phyloP scores from a whole-genome alignment of 2,797 vertebrate species.

The Florisuga fusca region DNA sequence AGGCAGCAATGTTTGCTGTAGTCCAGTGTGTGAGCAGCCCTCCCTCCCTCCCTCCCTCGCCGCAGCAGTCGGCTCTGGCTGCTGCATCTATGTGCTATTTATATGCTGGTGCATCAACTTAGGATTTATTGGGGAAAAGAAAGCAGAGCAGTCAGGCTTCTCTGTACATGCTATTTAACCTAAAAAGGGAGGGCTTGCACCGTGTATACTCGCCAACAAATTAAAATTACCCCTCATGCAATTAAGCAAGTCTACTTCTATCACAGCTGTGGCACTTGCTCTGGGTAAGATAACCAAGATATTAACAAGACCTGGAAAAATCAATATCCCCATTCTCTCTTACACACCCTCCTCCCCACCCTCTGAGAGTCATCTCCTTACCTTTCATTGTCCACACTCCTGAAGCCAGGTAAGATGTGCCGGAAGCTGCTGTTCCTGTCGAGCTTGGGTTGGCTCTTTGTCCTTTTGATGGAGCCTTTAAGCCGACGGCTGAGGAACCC shows the following conservation, averaged over 20 bases:
- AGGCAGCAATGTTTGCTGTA: neutral
- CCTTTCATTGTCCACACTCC: constrained; percentile 95
- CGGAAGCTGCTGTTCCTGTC: constrained; percentile 99
- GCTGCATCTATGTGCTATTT: constrained; percentile 26
- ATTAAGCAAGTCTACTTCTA: constrained; percentile 21
- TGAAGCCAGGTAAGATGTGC: constrained; percentile 96
- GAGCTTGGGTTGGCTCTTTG: constrained; percentile 98
- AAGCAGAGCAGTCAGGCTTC: neutral
- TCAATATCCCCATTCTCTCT: neutral
- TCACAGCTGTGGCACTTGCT: neutral
- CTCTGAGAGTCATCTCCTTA: constrained; percentile 65
- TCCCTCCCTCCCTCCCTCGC: constrained; percentile 16
- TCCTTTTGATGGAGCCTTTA: constrained; percentile 98
- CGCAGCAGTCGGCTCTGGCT: neutral
- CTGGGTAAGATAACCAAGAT: neutral
- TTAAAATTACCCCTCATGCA: neutral
- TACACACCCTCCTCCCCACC: neutral
- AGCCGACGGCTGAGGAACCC: constrained; percentile 96
- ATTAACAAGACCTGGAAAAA: neutral
- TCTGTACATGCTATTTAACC: neutral
- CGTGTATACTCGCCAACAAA: neutral
- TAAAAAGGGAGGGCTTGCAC: constrained; percentile 4
- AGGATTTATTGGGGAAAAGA: neutral
- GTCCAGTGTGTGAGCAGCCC: neutral
- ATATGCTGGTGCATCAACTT: neutral